Base-by-base conservation (phyloP, 2,113 vertebrate species). In the Sakesphorus luctuosus region DNA sequence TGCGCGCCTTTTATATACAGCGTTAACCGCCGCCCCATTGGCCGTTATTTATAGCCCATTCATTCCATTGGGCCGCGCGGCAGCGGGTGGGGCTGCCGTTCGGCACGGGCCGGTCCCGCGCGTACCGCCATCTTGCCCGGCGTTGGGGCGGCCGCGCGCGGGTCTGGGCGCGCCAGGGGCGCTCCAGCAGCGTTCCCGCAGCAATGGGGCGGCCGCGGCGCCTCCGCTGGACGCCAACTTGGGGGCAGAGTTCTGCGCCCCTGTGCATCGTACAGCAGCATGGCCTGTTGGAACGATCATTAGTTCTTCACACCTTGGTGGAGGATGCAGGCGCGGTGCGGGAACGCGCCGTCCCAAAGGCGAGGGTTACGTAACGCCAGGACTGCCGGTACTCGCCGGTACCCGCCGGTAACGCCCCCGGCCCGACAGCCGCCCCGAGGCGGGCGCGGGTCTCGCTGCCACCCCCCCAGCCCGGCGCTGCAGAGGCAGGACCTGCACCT, bases 31-130 rank as follows among this genome's bases (percentile, higher is more conserved):
- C 55, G 63, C 65, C 95, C 96, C 89, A 99, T 99, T 99, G 99
- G 99, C 90, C 76, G 79, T 52, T 98, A 98, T 98, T 98, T 98
- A 97, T 97, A 98, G 96, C 98, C 98, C 98, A 99, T 99, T 99
- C 98, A 98, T 98, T 98, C 97, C 89, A 99, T 98, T 98, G 98
- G 90, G 95, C 58, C 28, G 10, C 20, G 36, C 18, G 13, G 26
- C 4, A 13, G 44, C 13, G 87, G 97, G 90, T 36, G 97, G 97
- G 38, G 84, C 24, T 11, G 21, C n/a, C 10, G 61, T 3, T 4
- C 13, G 63, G 62, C 7, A 47, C 47, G 5, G 52, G 49, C 40
- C 7, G 26, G 36, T 33, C 9, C 2, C 47, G 6, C 15, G 12
- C 11, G 12, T 28, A 69, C 66, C 94, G 96, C 96, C 96, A 95